phyloP scores from a whole-genome alignment of 30 jellyfish, hydroid and myxozoan genomes.

The Turritopsis dohrnii region DNA sequence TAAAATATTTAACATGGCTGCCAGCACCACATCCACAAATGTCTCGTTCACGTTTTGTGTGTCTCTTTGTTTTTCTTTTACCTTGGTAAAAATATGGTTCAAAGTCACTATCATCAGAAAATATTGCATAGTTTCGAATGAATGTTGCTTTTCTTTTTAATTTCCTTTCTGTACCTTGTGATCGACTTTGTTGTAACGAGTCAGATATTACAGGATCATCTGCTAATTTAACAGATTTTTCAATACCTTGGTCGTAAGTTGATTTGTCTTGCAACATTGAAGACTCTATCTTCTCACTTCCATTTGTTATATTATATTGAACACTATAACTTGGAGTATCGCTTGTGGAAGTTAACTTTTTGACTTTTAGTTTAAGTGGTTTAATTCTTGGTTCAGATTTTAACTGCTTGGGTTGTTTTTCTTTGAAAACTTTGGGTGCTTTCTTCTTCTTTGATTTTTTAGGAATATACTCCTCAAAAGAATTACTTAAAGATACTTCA shows the following conservation, averaged over 20 bases:
- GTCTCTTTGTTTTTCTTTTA: constrained; percentile 14
- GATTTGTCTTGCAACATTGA: neutral
- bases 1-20: constrained; percentile 37
- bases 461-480: neutral
- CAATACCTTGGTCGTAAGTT: neutral
- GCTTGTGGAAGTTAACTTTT: constrained; percentile 9
- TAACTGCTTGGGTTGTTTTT: neutral
- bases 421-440: neutral
- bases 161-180: neutral
- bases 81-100: neutral
- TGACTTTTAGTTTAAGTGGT: constrained; percentile 20
- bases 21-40: constrained; percentile 66
- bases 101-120: constrained; percentile 39
- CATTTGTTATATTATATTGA: constrained; percentile 24
- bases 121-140: constrained; percentile 29
- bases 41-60: constrained; percentile 19
- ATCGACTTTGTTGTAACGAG: neutral
- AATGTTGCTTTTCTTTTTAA: constrained; percentile 33
- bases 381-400: constrained; percentile 10
- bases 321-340: constrained; percentile 16
- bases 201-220: neutral
- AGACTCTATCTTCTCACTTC: neutral
- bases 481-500: neutral
- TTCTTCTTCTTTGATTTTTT: neutral
- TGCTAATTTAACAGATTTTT: neutral